phyloP scores from a whole-genome alignment of 2,888 invertebrate species.

The Tenthredo distinguenda region DNA sequence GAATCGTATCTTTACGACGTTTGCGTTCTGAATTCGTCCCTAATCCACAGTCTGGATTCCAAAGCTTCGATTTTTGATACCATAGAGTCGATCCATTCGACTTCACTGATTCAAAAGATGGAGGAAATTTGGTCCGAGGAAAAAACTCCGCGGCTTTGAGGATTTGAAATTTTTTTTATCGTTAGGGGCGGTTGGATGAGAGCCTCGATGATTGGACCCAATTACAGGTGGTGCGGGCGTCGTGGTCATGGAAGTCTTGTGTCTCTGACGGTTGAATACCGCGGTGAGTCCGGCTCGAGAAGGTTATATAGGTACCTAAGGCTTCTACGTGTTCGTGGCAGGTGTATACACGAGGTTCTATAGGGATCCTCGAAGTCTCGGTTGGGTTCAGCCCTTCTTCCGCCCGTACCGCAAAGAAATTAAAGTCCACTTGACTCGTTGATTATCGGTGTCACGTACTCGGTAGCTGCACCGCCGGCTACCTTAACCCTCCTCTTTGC shows the following conservation, averaged over 20 bases:
- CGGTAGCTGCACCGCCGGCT: conserved; percentile 39
- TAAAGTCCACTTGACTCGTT: conserved; percentile 75
- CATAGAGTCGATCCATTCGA: background rate
- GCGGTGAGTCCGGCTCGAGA: conserved; percentile 34
- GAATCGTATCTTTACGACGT: background rate
- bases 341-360: conserved; percentile 69
- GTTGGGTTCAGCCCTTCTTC: conserved; percentile 56
- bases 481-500: conserved; percentile 10
- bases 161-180: background rate
- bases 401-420: conserved; percentile 74
- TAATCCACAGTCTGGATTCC: background rate
- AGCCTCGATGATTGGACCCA: conserved; percentile 74
- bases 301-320: conserved; percentile 61
- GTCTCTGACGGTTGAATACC: conserved; percentile 60
- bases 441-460: conserved; percentile 76
- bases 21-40: background rate
- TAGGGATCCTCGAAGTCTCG: conserved; percentile 43
- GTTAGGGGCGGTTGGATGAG: conserved; percentile 62
- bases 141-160: background rate
- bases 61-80: background rate
- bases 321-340: conserved; percentile 72
- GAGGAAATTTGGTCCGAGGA: background rate
- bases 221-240: conserved; percentile 76
- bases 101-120: background rate
- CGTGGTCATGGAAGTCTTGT: conserved; percentile 61